Conservation (phyloP, 2,113 vertebrate species). For the Aphyosemion australe region DNA sequence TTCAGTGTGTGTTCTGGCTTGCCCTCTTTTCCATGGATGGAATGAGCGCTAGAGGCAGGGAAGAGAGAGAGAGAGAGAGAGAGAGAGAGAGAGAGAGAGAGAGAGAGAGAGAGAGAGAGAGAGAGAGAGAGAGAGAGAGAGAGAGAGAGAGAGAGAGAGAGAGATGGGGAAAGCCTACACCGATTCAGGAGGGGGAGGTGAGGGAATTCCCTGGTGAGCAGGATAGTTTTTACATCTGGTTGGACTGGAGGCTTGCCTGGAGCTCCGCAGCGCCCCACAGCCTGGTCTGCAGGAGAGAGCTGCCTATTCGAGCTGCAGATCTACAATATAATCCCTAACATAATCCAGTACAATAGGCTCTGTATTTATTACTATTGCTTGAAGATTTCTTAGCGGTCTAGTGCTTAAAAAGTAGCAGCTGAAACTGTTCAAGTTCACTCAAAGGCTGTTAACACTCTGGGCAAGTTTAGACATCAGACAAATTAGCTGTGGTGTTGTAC, state of each 20-base stretch:
- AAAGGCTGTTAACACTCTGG: constrained; percentile 44
- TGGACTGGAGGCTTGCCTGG: constrained; percentile 81
- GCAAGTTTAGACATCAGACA: constrained; percentile 62
- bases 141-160: constrained; percentile 68
- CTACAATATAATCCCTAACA: constrained; percentile 41
- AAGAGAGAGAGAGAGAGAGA: constrained; percentile 70
- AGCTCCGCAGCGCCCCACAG: constrained; percentile 61
- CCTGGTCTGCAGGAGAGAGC: constrained; percentile 52
- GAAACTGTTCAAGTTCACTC: constrained; percentile 36
- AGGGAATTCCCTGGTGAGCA: constrained; percentile 95
- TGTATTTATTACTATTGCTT: constrained; percentile 19
- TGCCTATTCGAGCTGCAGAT: constrained; percentile 37
- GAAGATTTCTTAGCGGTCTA: constrained; percentile 10
- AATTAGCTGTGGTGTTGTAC: constrained; percentile 54
- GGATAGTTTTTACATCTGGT: constrained; percentile 90
- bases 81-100: constrained; percentile 76
- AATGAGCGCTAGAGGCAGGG: constrained; percentile 66
- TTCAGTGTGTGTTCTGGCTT: constrained; percentile 75
- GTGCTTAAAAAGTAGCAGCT: constrained; percentile 15
- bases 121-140: constrained; percentile 56
- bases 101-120: constrained; percentile 76
- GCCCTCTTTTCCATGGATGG: constrained; percentile 68
- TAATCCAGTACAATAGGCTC: constrained; percentile 14
- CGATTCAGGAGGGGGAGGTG: constrained; percentile 85
- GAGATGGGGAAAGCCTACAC: constrained; percentile 87